Base-by-base conservation (phyloP, 2,888 invertebrate genomes). In the Perizoma affinitatum region DNA sequence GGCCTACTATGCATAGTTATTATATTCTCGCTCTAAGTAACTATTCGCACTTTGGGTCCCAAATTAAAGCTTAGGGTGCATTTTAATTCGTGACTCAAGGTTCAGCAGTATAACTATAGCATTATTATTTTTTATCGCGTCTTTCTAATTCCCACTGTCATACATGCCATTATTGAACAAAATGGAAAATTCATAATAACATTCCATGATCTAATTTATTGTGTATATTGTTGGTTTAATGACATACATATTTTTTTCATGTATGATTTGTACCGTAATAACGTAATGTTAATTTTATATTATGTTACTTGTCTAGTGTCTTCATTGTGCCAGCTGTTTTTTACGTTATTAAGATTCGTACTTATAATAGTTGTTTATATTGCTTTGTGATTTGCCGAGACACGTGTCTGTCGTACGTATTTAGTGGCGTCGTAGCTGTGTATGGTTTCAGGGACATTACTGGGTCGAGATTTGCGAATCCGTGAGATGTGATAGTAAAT, bases 201-300 rank as follows among this genome's bases (percentile, higher is more conserved):
- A 92, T 92, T 92, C 91, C 91, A 92, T 89, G 88, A 87, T 90
- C 85, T 90, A 87, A 92, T 90, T 92, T 92, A 92, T 92, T 92
- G 85, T 92, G 89, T 91, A 91, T 88, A 90, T 89, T 89, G 81
- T 87, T 83, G 76, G 83, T 82, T 80, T 74, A 80, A 78, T 79
- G 79, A 72, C 88, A 78, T 90, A 90, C 91, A 91, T 91, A 88
- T 92, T 90, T 22, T n/a, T 61, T 90, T 89, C 84, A 86, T 91
- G 90, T 91, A 83, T 85, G 83, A 79, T 80, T 76, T 70, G 76
- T 83, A 82, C 83, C 82, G 76, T 86, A 58, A 47, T 58, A 82
- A 82, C 73, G 78, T 86, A 85, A 83, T 75, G 75, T 84, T 83
- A 82, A 84, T 84, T 74, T 87, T 83, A 83, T 83, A 78, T 83